A percentile compares a stretch with the other conserved stretches of the same genome.
Conservation (phyloP, 2,113 vertebrate species). For the Daphoenositta chrysoptera region DNA sequence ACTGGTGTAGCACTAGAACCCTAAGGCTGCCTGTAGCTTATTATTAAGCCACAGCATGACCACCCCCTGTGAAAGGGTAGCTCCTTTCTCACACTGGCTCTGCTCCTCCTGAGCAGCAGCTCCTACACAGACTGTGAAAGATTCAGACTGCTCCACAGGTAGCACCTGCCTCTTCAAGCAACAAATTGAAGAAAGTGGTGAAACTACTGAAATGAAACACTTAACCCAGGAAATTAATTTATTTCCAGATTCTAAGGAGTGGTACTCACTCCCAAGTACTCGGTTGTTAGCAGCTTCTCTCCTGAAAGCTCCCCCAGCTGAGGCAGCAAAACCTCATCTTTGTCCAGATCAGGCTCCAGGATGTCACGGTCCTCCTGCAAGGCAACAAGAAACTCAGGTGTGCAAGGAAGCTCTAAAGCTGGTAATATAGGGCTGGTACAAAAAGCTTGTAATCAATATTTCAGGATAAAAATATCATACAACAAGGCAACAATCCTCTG, state of each 20-base stretch:
- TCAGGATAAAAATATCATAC: not conserved
- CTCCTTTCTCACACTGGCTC: not conserved
- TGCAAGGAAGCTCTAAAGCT: not conserved
- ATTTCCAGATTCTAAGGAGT: not conserved
- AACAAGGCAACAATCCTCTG: not conserved
- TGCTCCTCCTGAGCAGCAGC: not conserved
- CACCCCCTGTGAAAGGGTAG: not conserved
- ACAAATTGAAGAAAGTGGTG: not conserved
- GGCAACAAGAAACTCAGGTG: not conserved
- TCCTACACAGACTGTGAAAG: not conserved
- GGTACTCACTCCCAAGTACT: constrained; percentile 90
- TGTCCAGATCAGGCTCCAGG: constrained; percentile 88
- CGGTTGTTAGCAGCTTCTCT: constrained; percentile 90
- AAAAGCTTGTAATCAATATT: not conserved
- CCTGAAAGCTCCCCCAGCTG: constrained; percentile 88
- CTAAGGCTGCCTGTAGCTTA: constrained; percentile 1
- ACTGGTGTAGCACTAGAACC: not conserved
- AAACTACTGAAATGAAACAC: not conserved
- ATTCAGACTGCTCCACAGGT: not conserved
- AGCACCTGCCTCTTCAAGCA: not conserved
- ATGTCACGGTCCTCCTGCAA: constrained; percentile 80
- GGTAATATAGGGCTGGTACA: not conserved
- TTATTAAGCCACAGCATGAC: not conserved
- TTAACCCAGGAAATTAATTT: not conserved
- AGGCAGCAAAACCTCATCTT: constrained; percentile 86